Evolutionary conservation across 92 coral and sea anemone species (phyloP).

Genomic region (Epizoanthus illoricatus): DNA sequence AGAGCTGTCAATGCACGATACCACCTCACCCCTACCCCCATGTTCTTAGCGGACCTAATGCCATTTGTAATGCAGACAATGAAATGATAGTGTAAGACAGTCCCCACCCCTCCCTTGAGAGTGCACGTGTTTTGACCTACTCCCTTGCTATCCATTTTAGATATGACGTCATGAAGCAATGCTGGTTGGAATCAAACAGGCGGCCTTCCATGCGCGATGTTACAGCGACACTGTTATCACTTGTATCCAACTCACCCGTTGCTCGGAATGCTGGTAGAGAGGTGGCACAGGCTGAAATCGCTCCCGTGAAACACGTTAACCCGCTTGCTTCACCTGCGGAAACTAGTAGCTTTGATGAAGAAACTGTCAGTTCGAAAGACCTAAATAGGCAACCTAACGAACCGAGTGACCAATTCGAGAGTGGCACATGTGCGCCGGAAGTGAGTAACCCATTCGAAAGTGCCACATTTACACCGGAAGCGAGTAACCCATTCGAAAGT

Average conservation of each 20-base stretch:
- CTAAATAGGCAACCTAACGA: not conserved
- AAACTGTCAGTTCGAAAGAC: not conserved
- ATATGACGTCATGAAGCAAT: slow-evolving; percentile 71
- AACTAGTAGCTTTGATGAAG: not conserved
- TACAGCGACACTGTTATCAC: slow-evolving; percentile 44
- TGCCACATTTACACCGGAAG: not conserved
- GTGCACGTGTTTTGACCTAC: too few relatives aligned
- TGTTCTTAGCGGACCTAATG: too few relatives aligned
- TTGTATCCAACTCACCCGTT: slow-evolving; percentile 43
- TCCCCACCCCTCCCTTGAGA: too few relatives aligned
- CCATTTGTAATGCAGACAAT: too few relatives aligned
- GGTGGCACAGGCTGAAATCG: slow-evolving; percentile 23
- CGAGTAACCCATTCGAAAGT: not conserved
- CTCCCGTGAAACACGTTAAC: not conserved
- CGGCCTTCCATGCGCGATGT: slow-evolving; percentile 65
- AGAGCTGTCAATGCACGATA: too few relatives aligned
- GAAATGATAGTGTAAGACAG: too few relatives aligned
- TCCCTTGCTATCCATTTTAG: slow-evolving; percentile 33
- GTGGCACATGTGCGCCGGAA: not conserved
- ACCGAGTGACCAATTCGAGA: not conserved
- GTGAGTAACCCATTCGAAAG: too few relatives aligned
- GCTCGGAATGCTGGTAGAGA: slow-evolving; percentile 22
- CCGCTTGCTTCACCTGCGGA: not conserved
- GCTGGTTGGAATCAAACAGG: slow-evolving; percentile 68
- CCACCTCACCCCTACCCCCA: too few relatives aligned